Evolutionary conservation across 2,888 invertebrate genomes (phyloP).

Genomic region (Hyposoter didymator): DNA sequence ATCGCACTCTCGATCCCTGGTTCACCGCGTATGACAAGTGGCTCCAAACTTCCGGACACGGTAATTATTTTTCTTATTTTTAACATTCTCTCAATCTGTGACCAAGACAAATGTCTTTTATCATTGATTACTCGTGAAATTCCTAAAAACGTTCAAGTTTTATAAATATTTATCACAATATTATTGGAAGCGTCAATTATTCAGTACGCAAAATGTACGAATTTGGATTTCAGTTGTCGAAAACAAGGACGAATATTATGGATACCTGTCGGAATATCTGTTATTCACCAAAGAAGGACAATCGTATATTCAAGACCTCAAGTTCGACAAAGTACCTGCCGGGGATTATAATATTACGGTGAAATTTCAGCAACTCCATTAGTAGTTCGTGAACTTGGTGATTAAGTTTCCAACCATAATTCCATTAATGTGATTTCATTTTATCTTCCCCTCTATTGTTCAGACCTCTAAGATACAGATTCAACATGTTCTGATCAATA

Average conservation of each 20-base stretch:
- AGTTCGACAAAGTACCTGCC: constrained; percentile 78
- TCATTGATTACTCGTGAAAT: neutral
- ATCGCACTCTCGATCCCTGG: constrained; percentile 81
- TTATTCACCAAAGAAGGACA: constrained; percentile 80
- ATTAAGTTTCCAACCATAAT: constrained; percentile 20
- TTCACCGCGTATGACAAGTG: constrained; percentile 80
- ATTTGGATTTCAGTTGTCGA: constrained; percentile 73
- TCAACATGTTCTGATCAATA: constrained; percentile 80
- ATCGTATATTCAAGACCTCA: constrained; percentile 81
- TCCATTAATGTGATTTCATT: constrained; percentile 27
- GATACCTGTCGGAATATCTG: constrained; percentile 80
- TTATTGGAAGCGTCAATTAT: neutral
- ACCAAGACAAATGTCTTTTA: constrained; percentile 22
- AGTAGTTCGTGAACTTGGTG: neutral
- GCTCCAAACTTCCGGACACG: constrained; percentile 73
- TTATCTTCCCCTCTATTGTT: constrained; percentile 44
- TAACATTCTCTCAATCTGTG: no score
- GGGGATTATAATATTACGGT: constrained; percentile 82
- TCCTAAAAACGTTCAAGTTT: neutral
- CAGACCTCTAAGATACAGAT: constrained; percentile 82
- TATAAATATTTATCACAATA: neutral
- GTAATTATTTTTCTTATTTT: constrained; percentile 66
- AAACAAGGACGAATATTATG: constrained; percentile 80
- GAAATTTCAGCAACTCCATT: constrained; percentile 57
- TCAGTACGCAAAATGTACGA: neutral